Conservation (phyloP, 1,140 invertebrate genomes). For the Macrotrachela quadricornifera region DNA sequence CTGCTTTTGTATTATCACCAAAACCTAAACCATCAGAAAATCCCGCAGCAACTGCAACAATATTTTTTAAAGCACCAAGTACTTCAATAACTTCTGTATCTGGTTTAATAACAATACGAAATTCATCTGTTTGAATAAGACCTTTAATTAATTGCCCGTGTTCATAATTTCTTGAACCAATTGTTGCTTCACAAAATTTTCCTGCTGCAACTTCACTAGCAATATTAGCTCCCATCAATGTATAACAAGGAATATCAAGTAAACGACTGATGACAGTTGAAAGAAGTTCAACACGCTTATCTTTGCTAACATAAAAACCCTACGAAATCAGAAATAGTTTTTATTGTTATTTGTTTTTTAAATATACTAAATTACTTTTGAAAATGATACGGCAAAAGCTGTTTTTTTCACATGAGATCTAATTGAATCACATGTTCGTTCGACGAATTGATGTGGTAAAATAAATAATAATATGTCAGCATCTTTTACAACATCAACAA, state of each 20-base stretch:
- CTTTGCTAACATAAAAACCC: not conserved
- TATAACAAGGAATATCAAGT: conserved; percentile 67
- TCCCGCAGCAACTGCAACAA: conserved; percentile 89
- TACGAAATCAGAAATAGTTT: conserved; percentile 42
- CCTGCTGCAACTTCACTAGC: conserved; percentile 80
- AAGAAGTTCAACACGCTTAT: conserved; percentile 52
- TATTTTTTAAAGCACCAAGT: conserved; percentile 96
- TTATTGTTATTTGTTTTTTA: not conserved
- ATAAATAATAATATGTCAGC: conserved; percentile 91
- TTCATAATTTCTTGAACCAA: conserved; percentile 52
- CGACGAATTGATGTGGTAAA: conserved; percentile 88
- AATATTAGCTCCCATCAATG: conserved; percentile 94
- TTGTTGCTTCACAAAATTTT: conserved; percentile 96
- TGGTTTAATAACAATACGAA: conserved; percentile 80
- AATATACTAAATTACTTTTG: conserved; percentile 44
- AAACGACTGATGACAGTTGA: conserved; percentile 69
- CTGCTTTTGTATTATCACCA: conserved; percentile 96
- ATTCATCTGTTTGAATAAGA: conserved; percentile 79
- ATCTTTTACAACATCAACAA: conserved; percentile 64
- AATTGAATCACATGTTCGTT: conserved; percentile 55
- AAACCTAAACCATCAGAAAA: conserved; percentile 79
- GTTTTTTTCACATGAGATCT: conserved; percentile 70
- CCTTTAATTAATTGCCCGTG: conserved; percentile 57
- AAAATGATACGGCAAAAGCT: conserved; percentile 72
- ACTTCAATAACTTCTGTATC: conserved; percentile 89